These are phyloP conservation scores for Heliconius nattereri DNA, from an alignment of 1,140 invertebrate genomes.

Conservation along the genomic window DNA sequence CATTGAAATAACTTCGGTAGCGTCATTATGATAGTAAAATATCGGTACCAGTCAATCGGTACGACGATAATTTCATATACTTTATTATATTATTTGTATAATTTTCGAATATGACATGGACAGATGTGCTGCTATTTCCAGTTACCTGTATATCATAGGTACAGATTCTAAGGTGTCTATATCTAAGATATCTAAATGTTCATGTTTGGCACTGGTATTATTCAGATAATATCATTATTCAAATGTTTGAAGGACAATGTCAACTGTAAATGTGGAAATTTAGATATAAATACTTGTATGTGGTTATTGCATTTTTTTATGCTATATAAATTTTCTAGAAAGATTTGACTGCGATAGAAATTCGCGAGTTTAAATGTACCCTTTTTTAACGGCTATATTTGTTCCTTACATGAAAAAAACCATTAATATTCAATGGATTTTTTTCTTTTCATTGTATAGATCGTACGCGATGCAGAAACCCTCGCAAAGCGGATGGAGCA, in stretches of 20 bases:
- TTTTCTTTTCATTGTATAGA: conserved; percentile 82
- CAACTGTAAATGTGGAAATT: background rate
- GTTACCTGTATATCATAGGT: background rate
- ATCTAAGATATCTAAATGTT: background rate
- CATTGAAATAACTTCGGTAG: conserved; percentile 5
- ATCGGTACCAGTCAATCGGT: background rate
- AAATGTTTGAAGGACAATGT: conserved; percentile 4
- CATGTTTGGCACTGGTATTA: background rate
- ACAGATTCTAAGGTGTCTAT: background rate
- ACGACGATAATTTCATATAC: background rate
- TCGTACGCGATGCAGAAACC: conserved; percentile 95
- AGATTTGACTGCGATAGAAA: too few species aligned
- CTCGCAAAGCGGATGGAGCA: conserved; percentile 99
- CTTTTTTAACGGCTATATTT: background rate
- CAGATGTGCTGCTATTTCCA: conserved; percentile 9
- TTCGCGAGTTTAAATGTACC: too few species aligned
- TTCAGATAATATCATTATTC: conserved; percentile 2
- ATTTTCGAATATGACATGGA: background rate
- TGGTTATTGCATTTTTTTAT: too few species aligned
- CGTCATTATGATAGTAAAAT: conserved; percentile 16
- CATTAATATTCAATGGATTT: too few species aligned
- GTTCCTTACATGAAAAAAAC: conserved; percentile 10
- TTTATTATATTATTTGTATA: background rate
- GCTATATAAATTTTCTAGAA: too few species aligned
- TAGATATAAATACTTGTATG: background rate